These are phyloP conservation scores for Mnemiopsis leidyi DNA, from an alignment of 37 sponge, comb jelly and placozoan species.

Conservation along the genomic window DNA sequence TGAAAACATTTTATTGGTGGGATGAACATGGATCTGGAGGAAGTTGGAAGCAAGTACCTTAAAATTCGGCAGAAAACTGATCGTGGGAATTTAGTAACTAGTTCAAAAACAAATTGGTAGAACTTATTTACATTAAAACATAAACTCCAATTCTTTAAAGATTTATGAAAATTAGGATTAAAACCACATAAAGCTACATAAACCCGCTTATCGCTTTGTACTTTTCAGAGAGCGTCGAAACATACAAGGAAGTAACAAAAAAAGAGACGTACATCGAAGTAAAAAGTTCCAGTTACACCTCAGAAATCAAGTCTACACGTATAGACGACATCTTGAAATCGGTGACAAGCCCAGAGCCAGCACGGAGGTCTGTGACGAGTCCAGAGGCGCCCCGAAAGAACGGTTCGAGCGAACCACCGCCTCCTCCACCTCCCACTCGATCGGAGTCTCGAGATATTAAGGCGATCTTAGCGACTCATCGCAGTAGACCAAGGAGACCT, in stretches of 20 bases:
- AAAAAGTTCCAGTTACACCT: neutral
- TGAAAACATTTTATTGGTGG: no score
- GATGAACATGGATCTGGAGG: no score
- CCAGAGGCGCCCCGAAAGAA: neutral
- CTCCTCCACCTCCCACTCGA: neutral
- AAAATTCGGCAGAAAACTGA: no score
- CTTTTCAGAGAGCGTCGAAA: neutral
- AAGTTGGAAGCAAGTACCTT: no score
- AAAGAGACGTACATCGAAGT: neutral
- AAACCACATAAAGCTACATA: no score
- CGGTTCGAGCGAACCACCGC: neutral
- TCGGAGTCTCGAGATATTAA: conserved; percentile 24
- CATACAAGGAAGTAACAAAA: neutral
- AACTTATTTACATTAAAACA: no score
- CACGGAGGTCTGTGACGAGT: neutral
- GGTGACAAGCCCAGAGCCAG: neutral
- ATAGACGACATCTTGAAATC: conserved; percentile 23
- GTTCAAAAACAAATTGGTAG: no score
- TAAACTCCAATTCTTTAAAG: no score
- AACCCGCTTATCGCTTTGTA: no score
- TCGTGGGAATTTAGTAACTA: no score
- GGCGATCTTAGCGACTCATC: neutral
- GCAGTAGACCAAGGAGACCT: conserved; percentile 42
- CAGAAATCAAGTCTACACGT: neutral
- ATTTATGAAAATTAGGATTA: no score